These are phyloP conservation scores for Operophtera brumata DNA, from an alignment of 2,888 invertebrate genomes.

Conservation along the genomic window DNA sequence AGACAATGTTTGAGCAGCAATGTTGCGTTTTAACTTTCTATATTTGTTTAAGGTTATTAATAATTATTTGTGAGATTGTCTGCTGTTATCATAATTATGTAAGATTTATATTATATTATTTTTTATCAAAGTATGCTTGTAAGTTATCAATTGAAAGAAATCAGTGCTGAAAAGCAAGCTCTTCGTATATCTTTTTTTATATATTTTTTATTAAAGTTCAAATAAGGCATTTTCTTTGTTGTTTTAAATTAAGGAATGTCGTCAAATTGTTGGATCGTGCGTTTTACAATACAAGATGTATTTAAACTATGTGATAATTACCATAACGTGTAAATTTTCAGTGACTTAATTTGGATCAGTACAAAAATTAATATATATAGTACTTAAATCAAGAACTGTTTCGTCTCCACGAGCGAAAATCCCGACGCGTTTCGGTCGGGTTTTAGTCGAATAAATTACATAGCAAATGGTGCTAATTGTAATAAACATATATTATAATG, in stretches of 20 bases:
- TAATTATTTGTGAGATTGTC: background rate
- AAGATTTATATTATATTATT: background rate
- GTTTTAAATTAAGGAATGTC: constrained; percentile 23
- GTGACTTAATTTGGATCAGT: constrained; percentile 43
- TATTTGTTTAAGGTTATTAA: no score
- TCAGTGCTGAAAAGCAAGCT: background rate
- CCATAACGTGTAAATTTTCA: constrained; percentile 38
- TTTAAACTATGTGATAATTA: constrained; percentile 25
- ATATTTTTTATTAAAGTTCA: background rate
- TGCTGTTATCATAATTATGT: background rate
- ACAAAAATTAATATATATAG: constrained; percentile 38
- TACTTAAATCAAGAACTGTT: background rate
- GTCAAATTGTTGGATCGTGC: constrained; percentile 11
- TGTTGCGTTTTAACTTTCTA: no score
- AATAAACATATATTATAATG: no score
- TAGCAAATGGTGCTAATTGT: background rate
- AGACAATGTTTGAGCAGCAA: no score
- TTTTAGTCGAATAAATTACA: constrained; percentile 1
- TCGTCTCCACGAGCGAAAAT: background rate
- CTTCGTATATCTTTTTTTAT: no score
- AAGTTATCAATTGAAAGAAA: background rate
- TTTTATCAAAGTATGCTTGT: background rate
- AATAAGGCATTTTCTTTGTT: constrained; percentile 16
- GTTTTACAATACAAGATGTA: constrained; percentile 27
- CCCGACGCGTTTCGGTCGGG: background rate